These are phyloP conservation scores for Arrhamphus sclerolepis DNA, from an alignment of 2,797 vertebrate genomes.

Conservation along the genomic window DNA sequence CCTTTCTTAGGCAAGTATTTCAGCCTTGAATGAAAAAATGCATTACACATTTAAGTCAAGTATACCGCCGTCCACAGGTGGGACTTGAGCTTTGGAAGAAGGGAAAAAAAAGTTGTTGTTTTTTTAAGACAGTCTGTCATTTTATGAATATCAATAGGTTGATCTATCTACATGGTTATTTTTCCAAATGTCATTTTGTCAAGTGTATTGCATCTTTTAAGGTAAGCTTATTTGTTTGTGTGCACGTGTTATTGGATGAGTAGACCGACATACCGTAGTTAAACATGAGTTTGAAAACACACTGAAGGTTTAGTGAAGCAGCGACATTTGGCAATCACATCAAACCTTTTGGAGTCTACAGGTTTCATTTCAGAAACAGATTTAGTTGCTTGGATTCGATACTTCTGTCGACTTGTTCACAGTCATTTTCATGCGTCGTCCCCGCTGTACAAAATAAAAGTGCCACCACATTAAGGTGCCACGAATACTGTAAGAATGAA, in stretches of 20 bases:
- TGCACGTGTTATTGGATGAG: constrained; percentile 28
- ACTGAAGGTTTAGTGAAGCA: constrained; percentile 37
- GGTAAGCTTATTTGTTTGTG: constrained; percentile 40
- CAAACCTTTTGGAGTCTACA: constrained; percentile 44
- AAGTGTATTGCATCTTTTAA: constrained; percentile 49
- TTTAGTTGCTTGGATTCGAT: constrained; percentile 28
- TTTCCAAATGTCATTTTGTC: constrained; percentile 43
- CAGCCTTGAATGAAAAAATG: constrained; percentile 43
- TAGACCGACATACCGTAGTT: constrained; percentile 23
- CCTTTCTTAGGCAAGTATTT: constrained; percentile 34
- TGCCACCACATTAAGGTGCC: constrained; percentile 58
- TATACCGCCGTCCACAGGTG: constrained; percentile 44
- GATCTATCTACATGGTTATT: constrained; percentile 18
- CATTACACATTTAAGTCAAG: constrained; percentile 50
- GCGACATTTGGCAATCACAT: constrained; percentile 42
- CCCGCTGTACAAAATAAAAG: constrained; percentile 64
- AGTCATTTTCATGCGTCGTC: constrained; percentile 74
- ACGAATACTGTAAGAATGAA: constrained; percentile 71
- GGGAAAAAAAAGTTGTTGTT: constrained; percentile 38
- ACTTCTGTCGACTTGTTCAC: constrained; percentile 58
- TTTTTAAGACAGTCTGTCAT: constrained; percentile 40
- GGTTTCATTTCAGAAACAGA: constrained; percentile 47
- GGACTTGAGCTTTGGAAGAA: constrained; percentile 50
- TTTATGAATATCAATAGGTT: constrained; percentile 37
- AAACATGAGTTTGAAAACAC: constrained; percentile 49